Percentiles rank a stretch among this genome's conserved stretches.
phyloP scores from a whole-genome alignment of 2,797 vertebrate genomes.

The Buceros bicornis region DNA sequence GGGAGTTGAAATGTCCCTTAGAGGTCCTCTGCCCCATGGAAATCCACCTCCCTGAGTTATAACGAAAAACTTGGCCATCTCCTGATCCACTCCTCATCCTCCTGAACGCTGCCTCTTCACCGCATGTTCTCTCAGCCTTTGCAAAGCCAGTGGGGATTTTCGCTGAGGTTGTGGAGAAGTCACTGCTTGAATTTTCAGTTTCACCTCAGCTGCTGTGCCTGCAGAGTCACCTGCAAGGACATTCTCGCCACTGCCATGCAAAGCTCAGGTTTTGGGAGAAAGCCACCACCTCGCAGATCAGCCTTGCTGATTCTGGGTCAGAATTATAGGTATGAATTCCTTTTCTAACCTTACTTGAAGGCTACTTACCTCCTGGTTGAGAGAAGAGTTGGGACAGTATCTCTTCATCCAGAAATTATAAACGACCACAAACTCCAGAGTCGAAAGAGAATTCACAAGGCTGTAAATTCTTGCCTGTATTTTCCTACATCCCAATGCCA shows the following conservation, averaged over 20 bases:
- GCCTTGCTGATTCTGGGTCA: not conserved
- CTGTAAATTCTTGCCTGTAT: not conserved
- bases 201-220: no score
- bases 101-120: not conserved
- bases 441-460: not conserved
- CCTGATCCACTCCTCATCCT: not conserved
- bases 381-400: not conserved
- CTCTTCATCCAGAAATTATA: not conserved
- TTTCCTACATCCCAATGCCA: not conserved
- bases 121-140: not conserved
- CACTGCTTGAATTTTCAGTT: not conserved
- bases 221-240: accelerated
- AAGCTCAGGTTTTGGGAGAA: not conserved
- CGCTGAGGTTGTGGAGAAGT: not conserved
- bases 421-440: no score
- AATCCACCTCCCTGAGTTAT: not conserved
- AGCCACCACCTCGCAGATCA: not conserved
- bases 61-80: no score
- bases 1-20: not conserved
- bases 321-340: not conserved
- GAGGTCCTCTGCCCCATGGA: not conserved
- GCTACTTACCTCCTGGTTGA: not conserved
- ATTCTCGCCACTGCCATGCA: not conserved
- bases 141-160: not conserved
- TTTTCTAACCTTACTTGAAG: not conserved